Base-by-base conservation (phyloP, 2,888 invertebrate species). In the Norana najaformis region DNA sequence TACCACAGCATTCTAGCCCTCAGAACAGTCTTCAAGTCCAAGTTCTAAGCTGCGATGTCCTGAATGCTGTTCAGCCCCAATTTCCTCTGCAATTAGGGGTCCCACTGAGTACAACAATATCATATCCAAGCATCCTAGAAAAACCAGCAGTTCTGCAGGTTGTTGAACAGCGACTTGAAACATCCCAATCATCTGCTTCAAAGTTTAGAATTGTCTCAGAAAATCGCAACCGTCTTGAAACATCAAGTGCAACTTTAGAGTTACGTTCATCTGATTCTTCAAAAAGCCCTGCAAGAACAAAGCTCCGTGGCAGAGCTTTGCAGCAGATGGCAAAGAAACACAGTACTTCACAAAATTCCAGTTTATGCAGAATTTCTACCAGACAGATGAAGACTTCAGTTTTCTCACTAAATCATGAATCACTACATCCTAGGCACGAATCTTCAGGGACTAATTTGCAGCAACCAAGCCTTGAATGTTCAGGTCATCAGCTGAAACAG, bases 1-100 rank as follows among this genome's bases (percentile, higher is more conserved):
- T n/a, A 69, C 69, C 69, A 69, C 69, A 69, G 69, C 69, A 69
- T 8, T 69, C 69, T 4, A 69, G n/a, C 69, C 30, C 13, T 13
- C 69, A 30, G n/a, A 69, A 69, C n/a, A 69, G 69, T n/a, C 69
- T 69, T 69, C 69, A n/a, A 69, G 69, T 69, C n/a, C 69, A 69
- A 69, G 69, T 69, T 69, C 30, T 69, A n/a, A 69, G n/a, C 69
- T 8, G n/a, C 69, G 13, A 69, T 69, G 69, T 69, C n/a, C n/a
- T 69, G 69, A 30, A 69, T 69, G n/a, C 69, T 69, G 69, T 69
- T 69, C 30, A 69, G 11, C 69, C 30, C 8, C 69, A 69, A n/a
- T 69, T 69, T 69, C 69, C 69, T 69, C 69, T 69, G n/a, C 69
- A 69, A n/a, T 11, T n/a, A 69, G 69, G 69, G 8, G 69, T 69